Evolutionary conservation across 2,113 vertebrate genomes (phyloP).

Genomic region (Lampris megalopsis): DNA sequence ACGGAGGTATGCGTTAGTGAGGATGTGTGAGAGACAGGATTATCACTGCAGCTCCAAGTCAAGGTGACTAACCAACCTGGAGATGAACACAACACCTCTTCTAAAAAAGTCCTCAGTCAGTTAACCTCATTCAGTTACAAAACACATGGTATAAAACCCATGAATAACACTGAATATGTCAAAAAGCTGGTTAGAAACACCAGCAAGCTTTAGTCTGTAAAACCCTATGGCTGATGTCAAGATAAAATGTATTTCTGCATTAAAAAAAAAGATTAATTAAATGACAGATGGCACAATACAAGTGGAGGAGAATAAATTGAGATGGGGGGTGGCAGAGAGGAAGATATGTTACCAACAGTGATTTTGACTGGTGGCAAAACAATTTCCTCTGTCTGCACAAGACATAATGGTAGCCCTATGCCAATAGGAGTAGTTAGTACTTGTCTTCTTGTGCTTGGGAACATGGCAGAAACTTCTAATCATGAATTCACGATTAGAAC

Average conservation of each 20-base stretch:
- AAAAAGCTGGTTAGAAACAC: background rate
- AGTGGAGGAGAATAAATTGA: background rate
- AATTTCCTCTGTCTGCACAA: conserved; percentile 2
- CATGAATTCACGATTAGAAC: too few species aligned
- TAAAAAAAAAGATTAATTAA: background rate
- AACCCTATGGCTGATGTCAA: too few species aligned
- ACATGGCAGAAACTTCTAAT: too few species aligned
- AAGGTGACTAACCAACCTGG: background rate
- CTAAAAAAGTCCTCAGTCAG: too few species aligned
- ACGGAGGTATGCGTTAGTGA: background rate
- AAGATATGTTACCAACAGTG: background rate
- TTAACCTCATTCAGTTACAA: too few species aligned
- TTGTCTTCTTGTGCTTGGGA: too few species aligned
- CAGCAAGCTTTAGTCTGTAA: background rate
- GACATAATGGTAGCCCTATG: background rate
- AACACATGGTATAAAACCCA: too few species aligned
- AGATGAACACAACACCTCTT: background rate
- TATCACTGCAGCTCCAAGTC: background rate
- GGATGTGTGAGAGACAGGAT: background rate
- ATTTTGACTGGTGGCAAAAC: background rate
- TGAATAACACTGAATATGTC: too few species aligned
- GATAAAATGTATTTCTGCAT: background rate
- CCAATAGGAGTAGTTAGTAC: background rate
- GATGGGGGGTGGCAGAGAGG: background rate
- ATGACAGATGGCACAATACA: background rate